These are phyloP conservation scores for Fistularia tabacaria DNA, from an alignment of 2,797 vertebrate genomes.

Conservation along the genomic window DNA sequence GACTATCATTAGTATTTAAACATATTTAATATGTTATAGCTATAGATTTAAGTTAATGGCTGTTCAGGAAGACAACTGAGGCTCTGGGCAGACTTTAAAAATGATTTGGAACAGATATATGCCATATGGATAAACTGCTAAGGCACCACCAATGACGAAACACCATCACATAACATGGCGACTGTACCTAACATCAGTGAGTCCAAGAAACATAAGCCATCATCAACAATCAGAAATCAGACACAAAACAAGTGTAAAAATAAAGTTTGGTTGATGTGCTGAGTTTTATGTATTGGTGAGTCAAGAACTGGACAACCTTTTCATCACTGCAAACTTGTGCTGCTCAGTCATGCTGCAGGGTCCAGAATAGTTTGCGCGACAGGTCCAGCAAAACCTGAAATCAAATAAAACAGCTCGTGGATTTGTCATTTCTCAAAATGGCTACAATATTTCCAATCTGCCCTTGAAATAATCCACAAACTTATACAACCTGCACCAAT, in stretches of 20 bases:
- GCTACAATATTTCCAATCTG: constrained; percentile 1
- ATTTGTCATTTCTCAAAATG: background rate
- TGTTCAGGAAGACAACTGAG: constrained; percentile 54
- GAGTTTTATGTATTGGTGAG: too few relatives aligned
- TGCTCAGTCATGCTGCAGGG: too few relatives aligned
- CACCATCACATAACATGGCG: constrained; percentile 35
- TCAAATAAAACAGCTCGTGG: background rate
- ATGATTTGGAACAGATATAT: constrained; percentile 33
- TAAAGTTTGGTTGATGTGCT: too few relatives aligned
- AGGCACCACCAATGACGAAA: constrained; percentile 32
- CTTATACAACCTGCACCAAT: constrained; percentile 4
- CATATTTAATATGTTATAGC: too few relatives aligned
- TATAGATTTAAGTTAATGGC: constrained; percentile 53
- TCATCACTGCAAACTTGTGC: too few relatives aligned
- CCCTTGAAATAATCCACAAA: constrained; percentile 17
- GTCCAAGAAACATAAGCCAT: constrained; percentile 2
- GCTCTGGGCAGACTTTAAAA: constrained; percentile 51
- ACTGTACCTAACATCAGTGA: constrained; percentile 7
- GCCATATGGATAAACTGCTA: constrained; percentile 47
- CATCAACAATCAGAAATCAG: too few relatives aligned
- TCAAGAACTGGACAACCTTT: too few relatives aligned
- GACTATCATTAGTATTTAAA: too few relatives aligned
- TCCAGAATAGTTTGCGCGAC: background rate
- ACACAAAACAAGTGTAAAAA: too few relatives aligned
- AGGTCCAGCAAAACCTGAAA: constrained; percentile 2